Evolutionary conservation across 2,888 invertebrate species (phyloP).

Genomic region (Sinhomidia bicolor): DNA sequence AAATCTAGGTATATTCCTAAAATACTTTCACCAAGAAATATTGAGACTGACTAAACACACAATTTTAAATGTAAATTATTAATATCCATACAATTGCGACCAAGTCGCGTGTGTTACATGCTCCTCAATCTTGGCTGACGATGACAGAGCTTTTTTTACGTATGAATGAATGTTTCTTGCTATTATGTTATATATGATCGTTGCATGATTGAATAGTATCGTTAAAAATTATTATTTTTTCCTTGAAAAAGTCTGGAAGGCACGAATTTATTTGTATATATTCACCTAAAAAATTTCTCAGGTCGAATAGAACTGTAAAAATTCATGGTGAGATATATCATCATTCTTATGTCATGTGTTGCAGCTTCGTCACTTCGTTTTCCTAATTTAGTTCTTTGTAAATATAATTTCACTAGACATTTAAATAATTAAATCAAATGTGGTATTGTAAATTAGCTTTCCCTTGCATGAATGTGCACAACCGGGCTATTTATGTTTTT

Average conservation of each 20-base stretch:
- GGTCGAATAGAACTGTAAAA: constrained; percentile 27
- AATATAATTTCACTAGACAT: not conserved
- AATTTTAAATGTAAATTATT: not conserved
- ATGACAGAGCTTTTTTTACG: constrained; percentile 23
- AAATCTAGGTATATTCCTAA: not conserved
- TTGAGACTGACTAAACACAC: constrained; percentile 4
- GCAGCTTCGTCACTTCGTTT: constrained; percentile 57
- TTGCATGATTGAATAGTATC: constrained; percentile 42
- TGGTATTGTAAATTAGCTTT: not conserved
- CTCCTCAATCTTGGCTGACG: constrained; percentile 18
- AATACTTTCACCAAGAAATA: not conserved
- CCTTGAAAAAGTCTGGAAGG: constrained; percentile 73
- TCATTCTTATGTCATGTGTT: constrained; percentile 52
- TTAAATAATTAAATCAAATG: too few species aligned
- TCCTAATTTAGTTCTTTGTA: constrained; percentile 36
- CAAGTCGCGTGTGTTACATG: constrained; percentile 4
- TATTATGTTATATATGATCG: too few species aligned
- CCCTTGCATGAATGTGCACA: constrained; percentile 30
- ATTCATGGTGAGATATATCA: constrained; percentile 54
- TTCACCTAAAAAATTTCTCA: constrained; percentile 53
- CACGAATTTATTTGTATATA: constrained; percentile 74
- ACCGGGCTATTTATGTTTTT: constrained; percentile 47
- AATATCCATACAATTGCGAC: constrained; percentile 11
- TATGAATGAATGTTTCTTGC: constrained; percentile 6
- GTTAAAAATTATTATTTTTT: constrained; percentile 49